Evolutionary conservation across 1,140 invertebrate species (phyloP), one percentile per base, ranked within the genome.

Genomic region (Mya arenaria): DNA sequence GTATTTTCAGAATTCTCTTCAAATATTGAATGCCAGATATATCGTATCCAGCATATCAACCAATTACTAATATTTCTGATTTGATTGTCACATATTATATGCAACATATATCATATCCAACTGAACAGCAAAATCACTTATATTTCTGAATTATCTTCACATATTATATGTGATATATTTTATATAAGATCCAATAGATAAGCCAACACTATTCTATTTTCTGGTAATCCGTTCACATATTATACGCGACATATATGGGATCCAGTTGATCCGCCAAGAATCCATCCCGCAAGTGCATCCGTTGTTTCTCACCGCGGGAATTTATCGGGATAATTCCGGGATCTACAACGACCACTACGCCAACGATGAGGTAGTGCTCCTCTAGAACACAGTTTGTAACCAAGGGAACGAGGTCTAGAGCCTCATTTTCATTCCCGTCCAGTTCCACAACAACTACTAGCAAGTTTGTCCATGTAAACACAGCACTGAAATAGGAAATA

Each of bases 201-300:
- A n/a, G n/a, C n/a, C n/a, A n/a, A n/a, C n/a, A n/a, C n/a, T n/a
- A n/a, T n/a, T n/a, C n/a, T n/a, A n/a, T n/a, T n/a, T n/a, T n/a
- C n/a, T n/a, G n/a, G n/a, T n/a, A n/a, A n/a, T n/a, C n/a, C n/a
- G n/a, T n/a, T 83, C 55, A 99, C 98, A 99, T 99, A 92, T 99
- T 99, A 93, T 99, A 99, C 73, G 99, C 99, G 75, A 99, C 99
- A 93, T 99, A 99, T 85, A 99, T 99, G 10, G 99, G 99, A 94
- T 99, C 98, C 75, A 99, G 95, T 92, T 99, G 98, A 94, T 99
- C 98, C 34, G 97, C 98, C 72, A 99, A 95, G 93, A 99, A 99
- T 58, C 98, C 98, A 92, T 99, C 98, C 71, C 99, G 95, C 28
- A 99, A 94, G 93, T 99, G 99, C 98, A 99, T 99, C 74, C 99